Evolutionary conservation across 2,888 invertebrate genomes (phyloP).

Genomic region (Brachypterus glaber): DNA sequence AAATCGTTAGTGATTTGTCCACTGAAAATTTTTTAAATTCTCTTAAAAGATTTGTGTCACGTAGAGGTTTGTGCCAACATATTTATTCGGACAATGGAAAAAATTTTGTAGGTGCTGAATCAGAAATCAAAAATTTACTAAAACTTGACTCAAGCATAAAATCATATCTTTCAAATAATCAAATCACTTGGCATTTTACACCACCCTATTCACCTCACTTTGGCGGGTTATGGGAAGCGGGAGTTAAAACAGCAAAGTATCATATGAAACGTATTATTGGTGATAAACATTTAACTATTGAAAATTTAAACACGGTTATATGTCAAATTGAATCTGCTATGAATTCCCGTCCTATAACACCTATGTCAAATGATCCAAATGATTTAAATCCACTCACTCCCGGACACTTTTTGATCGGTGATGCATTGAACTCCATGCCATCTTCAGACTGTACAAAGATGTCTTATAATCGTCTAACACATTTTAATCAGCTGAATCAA

Average conservation of each 20-base stretch:
- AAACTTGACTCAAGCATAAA: no score
- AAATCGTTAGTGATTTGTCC: constrained; percentile 26
- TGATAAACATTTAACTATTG: constrained; percentile 2
- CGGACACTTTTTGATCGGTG: constrained; percentile 4
- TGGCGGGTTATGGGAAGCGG: constrained; percentile 5
- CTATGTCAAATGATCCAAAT: constrained; percentile 3
- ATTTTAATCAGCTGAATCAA: no score
- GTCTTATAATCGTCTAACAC: no score
- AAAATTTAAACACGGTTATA: neutral
- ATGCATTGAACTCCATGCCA: neutral
- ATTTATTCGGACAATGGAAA: constrained; percentile 31
- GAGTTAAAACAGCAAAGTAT: constrained; percentile 3
- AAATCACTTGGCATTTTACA: constrained; percentile 6
- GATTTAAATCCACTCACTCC: constrained; percentile 1
- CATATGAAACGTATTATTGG: constrained; percentile 1
- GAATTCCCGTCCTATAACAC: constrained; percentile 5
- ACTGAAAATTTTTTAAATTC: constrained; percentile 28
- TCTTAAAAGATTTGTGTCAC: no score
- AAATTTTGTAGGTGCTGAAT: no score
- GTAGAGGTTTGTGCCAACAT: constrained; percentile 19
- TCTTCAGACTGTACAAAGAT: no score
- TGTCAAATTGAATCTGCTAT: neutral
- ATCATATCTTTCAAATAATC: no score
- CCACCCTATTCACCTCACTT: constrained; percentile 4
- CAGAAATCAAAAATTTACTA: no score